A percentile compares a stretch with the other conserved stretches of the same genome.
phyloP scores from a whole-genome alignment of 2,113 vertebrate genomes.

The Pardalotus punctatus region DNA sequence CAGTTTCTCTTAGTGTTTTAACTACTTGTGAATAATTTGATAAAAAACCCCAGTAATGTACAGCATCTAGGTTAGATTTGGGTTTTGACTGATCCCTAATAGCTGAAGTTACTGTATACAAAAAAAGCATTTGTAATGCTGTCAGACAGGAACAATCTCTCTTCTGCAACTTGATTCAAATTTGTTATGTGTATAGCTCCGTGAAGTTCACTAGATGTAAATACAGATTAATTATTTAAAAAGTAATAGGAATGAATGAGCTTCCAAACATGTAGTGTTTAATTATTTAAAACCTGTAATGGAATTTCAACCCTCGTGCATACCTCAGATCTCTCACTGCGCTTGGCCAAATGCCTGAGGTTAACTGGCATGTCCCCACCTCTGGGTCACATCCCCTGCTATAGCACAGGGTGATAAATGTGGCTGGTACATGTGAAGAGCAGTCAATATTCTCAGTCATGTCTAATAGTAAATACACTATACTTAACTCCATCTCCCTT shows the following conservation, averaged over 20 bases:
- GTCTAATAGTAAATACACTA: not conserved
- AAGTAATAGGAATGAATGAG: slow-evolving; percentile 78
- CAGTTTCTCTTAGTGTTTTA: slow-evolving; percentile 38
- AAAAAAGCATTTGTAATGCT: slow-evolving; percentile 43
- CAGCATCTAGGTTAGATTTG: slow-evolving; percentile 19
- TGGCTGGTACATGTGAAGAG: not conserved
- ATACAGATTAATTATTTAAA: slow-evolving; percentile 82
- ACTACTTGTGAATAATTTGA: slow-evolving; percentile 39
- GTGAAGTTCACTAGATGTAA: slow-evolving; percentile 76
- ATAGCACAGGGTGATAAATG: not conserved
- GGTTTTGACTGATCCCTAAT: slow-evolving; percentile 21
- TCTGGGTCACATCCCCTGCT: not conserved
- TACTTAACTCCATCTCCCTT: not conserved
- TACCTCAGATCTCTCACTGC: slow-evolving; percentile 42
- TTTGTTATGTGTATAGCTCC: slow-evolving; percentile 59
- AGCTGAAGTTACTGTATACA: slow-evolving; percentile 27
- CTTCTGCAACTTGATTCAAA: slow-evolving; percentile 45
- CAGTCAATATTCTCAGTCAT: not conserved
- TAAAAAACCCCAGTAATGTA: slow-evolving; percentile 10
- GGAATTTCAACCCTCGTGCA: slow-evolving; percentile 70
- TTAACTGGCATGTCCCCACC: slow-evolving; percentile 48
- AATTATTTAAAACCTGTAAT: slow-evolving; percentile 81
- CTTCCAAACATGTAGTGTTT: slow-evolving; percentile 75
- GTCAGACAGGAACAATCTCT: slow-evolving; percentile 47
- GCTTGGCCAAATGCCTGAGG: slow-evolving; percentile 64